Base-by-base conservation (phyloP, 2,888 invertebrate species). In the Mimas tiliae region DNA sequence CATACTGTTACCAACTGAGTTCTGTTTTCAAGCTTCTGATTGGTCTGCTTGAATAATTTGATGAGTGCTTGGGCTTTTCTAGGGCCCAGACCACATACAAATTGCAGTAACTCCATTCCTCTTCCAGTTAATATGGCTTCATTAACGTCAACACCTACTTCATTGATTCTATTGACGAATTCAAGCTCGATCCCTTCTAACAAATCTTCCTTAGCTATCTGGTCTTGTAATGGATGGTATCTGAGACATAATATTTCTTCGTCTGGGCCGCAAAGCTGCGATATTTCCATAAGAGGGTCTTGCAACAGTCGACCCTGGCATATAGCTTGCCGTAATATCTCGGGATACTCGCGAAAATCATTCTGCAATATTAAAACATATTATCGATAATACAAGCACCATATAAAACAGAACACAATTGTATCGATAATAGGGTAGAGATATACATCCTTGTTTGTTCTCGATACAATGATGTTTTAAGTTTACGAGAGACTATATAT, bases 111-210 rank as follows among this genome's bases (percentile, higher is more conserved):
- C 82, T 98, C 97, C 0, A 97, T 95, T 0, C 98, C 97, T 77
- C 99, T 96, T 0, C 97, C 96, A 68, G 97, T 97, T 69, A 98
- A 96, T 0, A 99, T 97, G 0, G 98, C 98, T 79, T 97, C 95
- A 84, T 99, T 99, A 11, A 99, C 96, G 81, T 99, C 99, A 0
- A 99, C 98, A 8, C 99, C 99, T 0, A 99, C 99, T 94, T 99
- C 99, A 85, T 99, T 99, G 0, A 99, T 98, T 65, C 98, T 95
- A 84, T 99, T 99, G 1, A 99, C 97, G 80, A 97, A 97, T 93
- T 99, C 99, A 65, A 98, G 89, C 71, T 97, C 96, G 6, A 99
- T 94, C 48, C 97, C 96, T 78, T 98, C 97, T 2, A 98, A 87
- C 55, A 99, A 91, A 64, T 98, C 97, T 67, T 99, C 99, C 81